Evolutionary conservation across 2,797 vertebrate species (phyloP).

Genomic region (Hydrolagus colliei): DNA sequence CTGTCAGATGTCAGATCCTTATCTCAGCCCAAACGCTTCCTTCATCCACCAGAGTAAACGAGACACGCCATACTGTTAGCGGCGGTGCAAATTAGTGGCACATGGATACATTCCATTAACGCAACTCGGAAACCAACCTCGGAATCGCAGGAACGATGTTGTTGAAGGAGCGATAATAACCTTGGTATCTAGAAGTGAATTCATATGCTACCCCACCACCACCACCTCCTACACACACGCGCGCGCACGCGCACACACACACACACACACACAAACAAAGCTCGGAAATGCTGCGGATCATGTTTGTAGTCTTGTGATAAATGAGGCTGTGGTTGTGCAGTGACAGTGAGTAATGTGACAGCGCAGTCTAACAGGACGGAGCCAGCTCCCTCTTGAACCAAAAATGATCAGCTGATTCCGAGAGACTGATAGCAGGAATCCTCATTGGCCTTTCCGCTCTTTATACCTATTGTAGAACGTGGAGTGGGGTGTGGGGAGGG

Average conservation of each 20-base stretch:
- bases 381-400: conserved; percentile 42
- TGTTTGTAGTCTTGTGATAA: conserved; percentile 56
- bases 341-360: conserved; percentile 80
- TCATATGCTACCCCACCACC: too few relatives aligned
- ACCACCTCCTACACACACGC: background rate
- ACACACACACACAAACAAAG: background rate
- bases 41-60: background rate
- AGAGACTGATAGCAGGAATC: conserved; percentile 33
- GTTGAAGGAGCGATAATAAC: too few relatives aligned
- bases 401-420: conserved; percentile 47
- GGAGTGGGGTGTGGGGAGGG: too few relatives aligned
- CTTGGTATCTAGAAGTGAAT: background rate
- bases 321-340: conserved; percentile 55
- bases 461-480: background rate
- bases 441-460: conserved; percentile 27
- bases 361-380: conserved; percentile 51
- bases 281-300: conserved; percentile 46
- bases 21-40: background rate
- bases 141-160: background rate
- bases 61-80: background rate
- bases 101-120: background rate
- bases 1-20: background rate
- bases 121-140: background rate
- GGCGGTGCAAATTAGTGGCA: background rate
- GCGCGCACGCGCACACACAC: background rate